Conservation (phyloP, 2,113 vertebrate species). For the Cebidichthys violaceus region DNA sequence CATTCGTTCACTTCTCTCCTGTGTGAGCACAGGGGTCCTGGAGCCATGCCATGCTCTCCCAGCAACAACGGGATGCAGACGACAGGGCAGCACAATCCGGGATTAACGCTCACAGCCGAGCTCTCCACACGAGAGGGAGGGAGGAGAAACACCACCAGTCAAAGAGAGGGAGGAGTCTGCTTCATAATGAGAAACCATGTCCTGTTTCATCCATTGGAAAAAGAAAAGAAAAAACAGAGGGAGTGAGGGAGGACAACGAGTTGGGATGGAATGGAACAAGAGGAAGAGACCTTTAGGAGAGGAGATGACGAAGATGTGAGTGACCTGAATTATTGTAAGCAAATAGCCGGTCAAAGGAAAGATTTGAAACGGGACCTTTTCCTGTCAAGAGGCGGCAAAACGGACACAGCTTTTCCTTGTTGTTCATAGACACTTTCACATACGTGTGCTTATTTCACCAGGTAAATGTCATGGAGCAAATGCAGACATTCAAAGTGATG, state of each 20-base stretch:
- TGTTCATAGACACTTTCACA: not conserved
- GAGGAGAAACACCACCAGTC: slow-evolving; percentile 60
- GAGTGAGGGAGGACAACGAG: slow-evolving; percentile 31
- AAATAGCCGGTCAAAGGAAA: slow-evolving; percentile 3
- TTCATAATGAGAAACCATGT: slow-evolving; percentile 71
- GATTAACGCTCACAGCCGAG: slow-evolving; percentile 76
- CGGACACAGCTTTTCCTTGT: not conserved
- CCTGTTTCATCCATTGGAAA: slow-evolving; percentile 55
- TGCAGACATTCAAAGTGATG: not conserved
- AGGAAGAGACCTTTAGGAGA: slow-evolving; percentile 32
- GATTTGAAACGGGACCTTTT: not conserved
- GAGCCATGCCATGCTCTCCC: slow-evolving; percentile 77
- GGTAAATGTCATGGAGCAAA: not conserved
- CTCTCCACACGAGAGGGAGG: slow-evolving; percentile 67
- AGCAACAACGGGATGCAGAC: slow-evolving; percentile 77
- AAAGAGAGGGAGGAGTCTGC: slow-evolving; percentile 75
- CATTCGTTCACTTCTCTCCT: slow-evolving; percentile 64
- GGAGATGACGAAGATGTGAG: slow-evolving; percentile 1
- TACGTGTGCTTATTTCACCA: not conserved
- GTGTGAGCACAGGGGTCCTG: slow-evolving; percentile 75
- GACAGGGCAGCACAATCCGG: slow-evolving; percentile 78
- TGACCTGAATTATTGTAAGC: not conserved
- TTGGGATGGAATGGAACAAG: slow-evolving; percentile 20
- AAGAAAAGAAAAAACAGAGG: slow-evolving; percentile 16
- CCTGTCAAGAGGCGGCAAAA: not conserved